These are phyloP conservation scores for Thamnaconus septentrionalis DNA, from an alignment of 2,113 vertebrate species.

Conservation along the genomic window DNA sequence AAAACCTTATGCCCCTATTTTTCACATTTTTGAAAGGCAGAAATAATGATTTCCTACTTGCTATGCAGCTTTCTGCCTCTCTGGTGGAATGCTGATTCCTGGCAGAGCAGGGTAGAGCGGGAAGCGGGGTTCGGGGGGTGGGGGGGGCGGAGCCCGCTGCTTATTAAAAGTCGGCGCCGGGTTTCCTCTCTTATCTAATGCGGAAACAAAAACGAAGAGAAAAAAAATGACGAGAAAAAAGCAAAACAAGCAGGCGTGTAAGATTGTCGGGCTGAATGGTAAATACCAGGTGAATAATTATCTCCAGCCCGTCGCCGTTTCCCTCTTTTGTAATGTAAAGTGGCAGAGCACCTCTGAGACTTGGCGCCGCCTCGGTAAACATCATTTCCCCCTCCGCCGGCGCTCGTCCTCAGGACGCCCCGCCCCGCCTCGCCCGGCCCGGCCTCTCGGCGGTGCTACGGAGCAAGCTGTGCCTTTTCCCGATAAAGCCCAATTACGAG, in stretches of 20 bases:
- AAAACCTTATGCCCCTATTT: constrained; percentile 62
- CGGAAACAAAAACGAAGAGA: constrained; percentile 52
- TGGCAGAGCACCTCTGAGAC: constrained; percentile 58
- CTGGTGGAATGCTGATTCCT: constrained; percentile 52
- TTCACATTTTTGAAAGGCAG: constrained; percentile 57
- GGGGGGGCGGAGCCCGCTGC: constrained; percentile 37
- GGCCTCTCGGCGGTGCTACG: too few species aligned
- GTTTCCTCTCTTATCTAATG: constrained; percentile 58
- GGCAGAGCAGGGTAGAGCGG: constrained; percentile 24
- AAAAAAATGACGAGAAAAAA: too few species aligned
- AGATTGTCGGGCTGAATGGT: constrained; percentile 62
- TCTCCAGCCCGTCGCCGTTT: constrained; percentile 50
- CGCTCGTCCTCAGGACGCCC: constrained; percentile 36
- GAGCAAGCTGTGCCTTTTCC: too few species aligned
- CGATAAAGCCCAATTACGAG: too few species aligned
- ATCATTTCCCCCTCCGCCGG: constrained; percentile 33
- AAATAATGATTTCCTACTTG: constrained; percentile 75
- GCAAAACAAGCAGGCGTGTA: constrained; percentile 50
- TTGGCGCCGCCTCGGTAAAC: constrained; percentile 56
- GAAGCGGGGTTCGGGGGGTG: too few species aligned
- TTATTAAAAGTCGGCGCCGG: constrained; percentile 66
- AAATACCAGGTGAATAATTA: constrained; percentile 76
- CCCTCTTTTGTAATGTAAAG: constrained; percentile 72
- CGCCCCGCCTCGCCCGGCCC: too few species aligned
- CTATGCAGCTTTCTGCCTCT: constrained; percentile 60